Conservation (phyloP, 2,113 vertebrate genomes). For the Chloebia gouldiae region DNA sequence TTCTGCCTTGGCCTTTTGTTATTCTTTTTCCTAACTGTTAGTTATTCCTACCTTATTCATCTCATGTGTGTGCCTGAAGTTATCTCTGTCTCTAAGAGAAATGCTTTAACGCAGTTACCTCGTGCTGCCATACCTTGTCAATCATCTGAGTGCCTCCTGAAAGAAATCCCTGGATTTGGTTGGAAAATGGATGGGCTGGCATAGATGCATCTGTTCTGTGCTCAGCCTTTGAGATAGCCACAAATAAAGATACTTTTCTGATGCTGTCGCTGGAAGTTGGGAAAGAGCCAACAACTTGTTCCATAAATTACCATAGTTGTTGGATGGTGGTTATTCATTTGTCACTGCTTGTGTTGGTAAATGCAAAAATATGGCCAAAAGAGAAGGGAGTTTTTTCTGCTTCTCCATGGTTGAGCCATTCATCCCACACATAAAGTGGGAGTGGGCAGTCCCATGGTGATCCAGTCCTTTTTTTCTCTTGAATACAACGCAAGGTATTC, state of each 20-base stretch:
- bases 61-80: slow-evolving; percentile 12
- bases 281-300: background rate
- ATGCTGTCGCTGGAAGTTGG: background rate
- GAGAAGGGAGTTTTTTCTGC: background rate
- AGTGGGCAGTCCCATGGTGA: background rate
- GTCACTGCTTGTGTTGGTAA: background rate
- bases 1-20: slow-evolving; percentile 4
- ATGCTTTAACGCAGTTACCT: background rate
- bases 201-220: background rate
- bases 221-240: background rate
- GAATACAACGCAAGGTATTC: background rate
- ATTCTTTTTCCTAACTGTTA: slow-evolving; percentile 25
- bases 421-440: background rate
- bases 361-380: background rate
- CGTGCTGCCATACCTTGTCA: slow-evolving; percentile 20
- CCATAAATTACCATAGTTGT: background rate
- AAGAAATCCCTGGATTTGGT: background rate
- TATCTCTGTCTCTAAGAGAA: background rate
- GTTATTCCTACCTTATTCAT: background rate
- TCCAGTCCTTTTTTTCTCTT: background rate
- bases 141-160: background rate
- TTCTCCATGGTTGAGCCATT: background rate
- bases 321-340: background rate
- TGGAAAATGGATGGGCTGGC: background rate
- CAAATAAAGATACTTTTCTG: background rate